Evolutionary conservation across 2,797 vertebrate species (phyloP), one percentile per base, ranked within the genome.

Genomic region (Sebastes aleutianus): DNA sequence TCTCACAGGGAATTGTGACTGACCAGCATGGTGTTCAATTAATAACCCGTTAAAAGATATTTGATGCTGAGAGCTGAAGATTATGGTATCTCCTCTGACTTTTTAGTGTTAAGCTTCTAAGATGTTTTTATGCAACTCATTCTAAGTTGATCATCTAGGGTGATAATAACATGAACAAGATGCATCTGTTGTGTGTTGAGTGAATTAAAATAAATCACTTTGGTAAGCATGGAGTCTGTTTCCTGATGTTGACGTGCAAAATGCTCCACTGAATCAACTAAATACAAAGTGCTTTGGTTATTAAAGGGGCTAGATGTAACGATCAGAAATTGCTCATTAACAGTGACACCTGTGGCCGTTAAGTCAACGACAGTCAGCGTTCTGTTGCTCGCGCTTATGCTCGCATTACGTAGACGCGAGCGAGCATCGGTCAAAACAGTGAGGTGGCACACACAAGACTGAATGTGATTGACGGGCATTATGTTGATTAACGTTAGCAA

Each of bases 11-110:
- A 47, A 57, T 57, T 79, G 18, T 24, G 31, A 78, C 72, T 85
- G 76, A 90, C 65, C 80, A 67, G 93, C 93, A 94, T 91, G 91
- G 80, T 12, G 78, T 89, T 87, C 8, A 5, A 2, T 64, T 62
- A 73, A 78, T 70, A 36, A 64, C 47, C 34, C 57, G 26, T 65
- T 73, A 78, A 79, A 59, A 34, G 77, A 61, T 34, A 22, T 32
- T 54, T 56, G 8, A 80, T 70, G 34, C 43, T 72, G 50, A 64
- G 11, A 68, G 5, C 26, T 64, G 69, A 26, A 39, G 63, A 59
- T 58, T 13, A 10, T n/a, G 0, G 8, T 65, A 2, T 70, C 20
- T 69, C 10, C 34, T 61, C n/a, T 29, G 24, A 26, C 5, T 31
- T 83, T 58, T 26, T 8, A 50, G 9, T 11, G 3, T 5, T 13